Percentiles rank a stretch among this genome's conserved stretches.
Conservation (phyloP, 2,797 vertebrate genomes). For the Semaprochilodus insignis region DNA sequence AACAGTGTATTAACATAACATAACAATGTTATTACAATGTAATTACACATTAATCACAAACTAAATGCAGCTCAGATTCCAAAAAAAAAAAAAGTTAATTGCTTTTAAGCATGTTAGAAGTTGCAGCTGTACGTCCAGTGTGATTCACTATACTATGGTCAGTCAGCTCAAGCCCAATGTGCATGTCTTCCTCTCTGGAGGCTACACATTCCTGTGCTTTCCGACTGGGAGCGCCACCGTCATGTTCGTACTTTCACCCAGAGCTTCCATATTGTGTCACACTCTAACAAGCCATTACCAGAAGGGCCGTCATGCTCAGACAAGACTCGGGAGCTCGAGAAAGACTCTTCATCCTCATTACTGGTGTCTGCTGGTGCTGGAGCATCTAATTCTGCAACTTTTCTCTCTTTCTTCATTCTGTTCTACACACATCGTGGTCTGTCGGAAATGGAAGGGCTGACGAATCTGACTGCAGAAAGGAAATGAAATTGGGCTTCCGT, state of each 20-base stretch:
- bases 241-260: conserved; percentile 59
- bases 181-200: conserved; percentile 8
- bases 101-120: too few relatives aligned
- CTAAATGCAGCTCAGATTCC: too few relatives aligned
- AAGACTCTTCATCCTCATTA: conserved; percentile 51
- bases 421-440: background rate
- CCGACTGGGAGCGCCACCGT: conserved; percentile 49
- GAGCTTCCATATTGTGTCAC: conserved; percentile 66
- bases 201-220: conserved; percentile 24
- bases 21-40: too few relatives aligned
- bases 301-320: conserved; percentile 56
- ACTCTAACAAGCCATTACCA: conserved; percentile 60
- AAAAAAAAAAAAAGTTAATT: too few relatives aligned
- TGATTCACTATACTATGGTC: too few relatives aligned
- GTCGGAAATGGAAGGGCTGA: conserved; percentile 1
- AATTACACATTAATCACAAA: too few relatives aligned
- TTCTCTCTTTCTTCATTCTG: conserved; percentile 39
- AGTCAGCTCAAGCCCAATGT: too few relatives aligned
- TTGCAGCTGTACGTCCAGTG: too few relatives aligned
- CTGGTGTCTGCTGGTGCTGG: conserved; percentile 22
- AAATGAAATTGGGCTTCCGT: conserved; percentile 7
- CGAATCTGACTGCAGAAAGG: conserved; percentile 15
- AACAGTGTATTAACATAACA: too few relatives aligned
- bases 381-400: conserved; percentile 24
- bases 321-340: conserved; percentile 53